A percentile compares a stretch with the other conserved stretches of the same genome.
phyloP scores from a whole-genome alignment of 2,113 vertebrate genomes.

The Indicator maculatus region DNA sequence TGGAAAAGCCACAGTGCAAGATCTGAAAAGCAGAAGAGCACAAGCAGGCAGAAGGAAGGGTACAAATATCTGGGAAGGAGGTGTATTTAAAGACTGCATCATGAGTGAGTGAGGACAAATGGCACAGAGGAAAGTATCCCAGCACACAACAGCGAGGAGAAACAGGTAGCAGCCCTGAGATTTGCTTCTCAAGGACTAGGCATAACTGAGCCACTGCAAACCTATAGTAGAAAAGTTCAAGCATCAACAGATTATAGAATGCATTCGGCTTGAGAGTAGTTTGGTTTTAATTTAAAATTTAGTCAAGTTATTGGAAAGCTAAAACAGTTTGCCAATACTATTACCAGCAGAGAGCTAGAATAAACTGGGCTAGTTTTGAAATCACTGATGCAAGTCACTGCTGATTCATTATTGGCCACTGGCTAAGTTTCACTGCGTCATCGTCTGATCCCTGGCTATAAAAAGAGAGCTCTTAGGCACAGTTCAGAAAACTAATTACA shows the following conservation, averaged over 20 bases:
- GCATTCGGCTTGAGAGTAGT: neutral
- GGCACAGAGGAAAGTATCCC: neutral
- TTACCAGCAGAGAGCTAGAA: neutral
- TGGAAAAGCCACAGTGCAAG: neutral
- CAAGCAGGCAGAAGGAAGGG: neutral
- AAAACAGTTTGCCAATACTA: neutral
- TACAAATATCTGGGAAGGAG: neutral
- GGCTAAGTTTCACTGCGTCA: neutral
- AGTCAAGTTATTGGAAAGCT: neutral
- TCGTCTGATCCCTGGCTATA: neutral
- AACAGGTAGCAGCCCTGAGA: neutral
- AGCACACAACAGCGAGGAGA: neutral
- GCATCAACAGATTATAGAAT: neutral
- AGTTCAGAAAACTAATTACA: slow-evolving; percentile 33
- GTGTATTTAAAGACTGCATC: neutral
- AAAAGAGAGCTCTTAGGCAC: neutral
- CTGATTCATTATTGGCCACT: slow-evolving; percentile 16
- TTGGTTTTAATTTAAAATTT: neutral
- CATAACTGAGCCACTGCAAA: neutral
- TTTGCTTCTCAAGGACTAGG: neutral
- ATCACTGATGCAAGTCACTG: neutral
- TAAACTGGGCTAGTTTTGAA: slow-evolving; percentile 1
- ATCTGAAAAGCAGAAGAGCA: neutral
- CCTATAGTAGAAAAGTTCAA: neutral
- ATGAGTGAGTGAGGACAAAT: neutral